Evolutionary conservation across 2,888 invertebrate genomes (phyloP).

Genomic region (Ptilodon capucinus): DNA sequence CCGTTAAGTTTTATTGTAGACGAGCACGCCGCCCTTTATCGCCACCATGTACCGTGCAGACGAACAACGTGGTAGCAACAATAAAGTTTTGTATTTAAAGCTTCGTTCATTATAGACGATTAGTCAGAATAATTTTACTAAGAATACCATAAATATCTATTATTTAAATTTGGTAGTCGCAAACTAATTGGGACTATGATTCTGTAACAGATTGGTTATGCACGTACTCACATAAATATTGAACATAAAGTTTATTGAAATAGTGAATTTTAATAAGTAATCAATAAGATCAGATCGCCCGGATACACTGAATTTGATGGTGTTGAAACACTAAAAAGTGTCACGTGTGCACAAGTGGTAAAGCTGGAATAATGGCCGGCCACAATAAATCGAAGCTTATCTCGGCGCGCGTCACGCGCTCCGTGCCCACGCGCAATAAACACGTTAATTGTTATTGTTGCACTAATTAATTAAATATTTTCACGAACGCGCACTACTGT

Average conservation of each 20-base stretch:
- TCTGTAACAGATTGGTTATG: too few species aligned
- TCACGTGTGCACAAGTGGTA: background rate
- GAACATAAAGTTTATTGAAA: too few species aligned
- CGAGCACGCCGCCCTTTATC: slow-evolving; percentile 13
- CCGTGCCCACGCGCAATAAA: slow-evolving; percentile 25
- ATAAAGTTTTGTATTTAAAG: too few species aligned
- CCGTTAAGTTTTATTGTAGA: slow-evolving; percentile 40
- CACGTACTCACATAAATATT: too few species aligned
- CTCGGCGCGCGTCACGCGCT: slow-evolving; percentile 21
- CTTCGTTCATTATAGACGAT: too few species aligned
- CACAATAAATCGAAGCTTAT: slow-evolving; percentile 36
- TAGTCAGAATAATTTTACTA: too few species aligned
- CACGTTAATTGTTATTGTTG: slow-evolving; percentile 31
- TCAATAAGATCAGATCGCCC: too few species aligned
- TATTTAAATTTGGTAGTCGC: too few species aligned
- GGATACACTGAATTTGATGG: too few species aligned
- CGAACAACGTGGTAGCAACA: background rate
- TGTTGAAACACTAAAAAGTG: background rate
- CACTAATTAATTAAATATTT: slow-evolving; percentile 31
- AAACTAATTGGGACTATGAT: too few species aligned
- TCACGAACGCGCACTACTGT: background rate
- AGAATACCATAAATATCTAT: too few species aligned
- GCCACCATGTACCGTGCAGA: slow-evolving; percentile 5
- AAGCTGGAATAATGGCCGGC: background rate
- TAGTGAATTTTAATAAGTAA: too few species aligned